Evolutionary conservation across 2,888 invertebrate species (phyloP).

Genomic region (Cabera pusaria): DNA sequence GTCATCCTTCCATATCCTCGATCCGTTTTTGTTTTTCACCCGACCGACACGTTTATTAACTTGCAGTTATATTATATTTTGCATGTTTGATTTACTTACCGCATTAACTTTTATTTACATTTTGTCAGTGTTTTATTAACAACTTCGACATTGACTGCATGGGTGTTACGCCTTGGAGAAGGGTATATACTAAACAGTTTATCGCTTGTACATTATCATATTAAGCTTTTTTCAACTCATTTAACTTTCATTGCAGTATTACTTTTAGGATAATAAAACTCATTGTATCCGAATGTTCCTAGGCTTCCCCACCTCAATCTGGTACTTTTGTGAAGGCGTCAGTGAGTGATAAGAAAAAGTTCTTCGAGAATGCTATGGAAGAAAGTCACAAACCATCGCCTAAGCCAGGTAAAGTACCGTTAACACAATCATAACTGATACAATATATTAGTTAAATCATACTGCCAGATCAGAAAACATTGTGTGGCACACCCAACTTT

Average conservation of each 20-base stretch:
- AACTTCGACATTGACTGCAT: conserved; percentile 67
- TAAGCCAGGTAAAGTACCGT: conserved; percentile 87
- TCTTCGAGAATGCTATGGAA: conserved; percentile 98
- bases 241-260: conserved; percentile 34
- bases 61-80: conserved; percentile 75
- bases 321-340: conserved; percentile 91
- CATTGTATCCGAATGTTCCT: conserved; percentile 36
- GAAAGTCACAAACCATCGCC: conserved; percentile 93
- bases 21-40: conserved; percentile 59
- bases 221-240: conserved; percentile 71
- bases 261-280: conserved; percentile 18
- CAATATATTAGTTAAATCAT: too few species aligned
- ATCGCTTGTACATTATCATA: conserved; percentile 75
- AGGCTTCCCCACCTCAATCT: conserved; percentile 87
- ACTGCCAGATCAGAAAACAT: too few species aligned
- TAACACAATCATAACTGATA: too few species aligned
- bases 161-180: conserved; percentile 73
- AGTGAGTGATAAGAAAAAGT: conserved; percentile 96
- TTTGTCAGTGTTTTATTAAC: conserved; percentile 48
- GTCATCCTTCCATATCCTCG: conserved; percentile 61
- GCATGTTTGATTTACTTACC: conserved; percentile 67
- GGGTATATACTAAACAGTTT: conserved; percentile 64
- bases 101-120: conserved; percentile 53
- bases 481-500: too few species aligned
- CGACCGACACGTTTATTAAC: conserved; percentile 60